Conservation (phyloP, 2,888 invertebrate species). For the Autographa gamma region DNA sequence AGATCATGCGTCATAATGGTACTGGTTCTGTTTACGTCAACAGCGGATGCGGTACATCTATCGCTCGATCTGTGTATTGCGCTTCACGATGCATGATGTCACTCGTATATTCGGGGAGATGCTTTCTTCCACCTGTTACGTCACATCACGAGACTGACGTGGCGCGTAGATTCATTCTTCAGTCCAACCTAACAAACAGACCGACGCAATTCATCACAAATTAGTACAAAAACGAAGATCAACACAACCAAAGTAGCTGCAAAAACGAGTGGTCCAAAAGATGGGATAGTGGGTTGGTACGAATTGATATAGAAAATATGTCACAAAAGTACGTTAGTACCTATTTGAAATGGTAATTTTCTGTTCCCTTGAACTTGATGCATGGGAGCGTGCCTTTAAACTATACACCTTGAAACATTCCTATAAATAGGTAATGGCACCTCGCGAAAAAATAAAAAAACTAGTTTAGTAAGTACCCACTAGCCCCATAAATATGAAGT, state of each 20-base stretch:
- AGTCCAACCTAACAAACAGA: background rate
- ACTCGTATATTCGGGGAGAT: background rate
- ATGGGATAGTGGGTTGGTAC: too few relatives aligned
- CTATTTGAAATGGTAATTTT: background rate
- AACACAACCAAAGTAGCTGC: too few relatives aligned
- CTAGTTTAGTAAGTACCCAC: too few relatives aligned
- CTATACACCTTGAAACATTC: too few relatives aligned
- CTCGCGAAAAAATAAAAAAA: too few relatives aligned
- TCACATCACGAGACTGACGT: background rate
- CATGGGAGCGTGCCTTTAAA: background rate
- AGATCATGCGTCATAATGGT: background rate
- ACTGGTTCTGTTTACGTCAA: background rate
- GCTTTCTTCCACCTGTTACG: slow-evolving; percentile 3
- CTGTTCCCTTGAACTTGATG: background rate
- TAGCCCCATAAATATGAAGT: too few relatives aligned
- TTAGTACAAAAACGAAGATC: background rate
- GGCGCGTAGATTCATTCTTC: background rate
- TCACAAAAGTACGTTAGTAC: too few relatives aligned
- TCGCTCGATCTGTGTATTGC: background rate
- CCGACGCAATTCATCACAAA: background rate
- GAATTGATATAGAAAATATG: too few relatives aligned
- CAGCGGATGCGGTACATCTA: background rate
- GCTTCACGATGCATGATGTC: background rate
- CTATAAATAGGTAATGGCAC: too few relatives aligned
- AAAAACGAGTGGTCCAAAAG: too few relatives aligned